Percentiles rank a stretch among this genome's conserved stretches.
Conservation (phyloP, 2,797 vertebrate genomes). For the Lateolabrax maculatus region DNA sequence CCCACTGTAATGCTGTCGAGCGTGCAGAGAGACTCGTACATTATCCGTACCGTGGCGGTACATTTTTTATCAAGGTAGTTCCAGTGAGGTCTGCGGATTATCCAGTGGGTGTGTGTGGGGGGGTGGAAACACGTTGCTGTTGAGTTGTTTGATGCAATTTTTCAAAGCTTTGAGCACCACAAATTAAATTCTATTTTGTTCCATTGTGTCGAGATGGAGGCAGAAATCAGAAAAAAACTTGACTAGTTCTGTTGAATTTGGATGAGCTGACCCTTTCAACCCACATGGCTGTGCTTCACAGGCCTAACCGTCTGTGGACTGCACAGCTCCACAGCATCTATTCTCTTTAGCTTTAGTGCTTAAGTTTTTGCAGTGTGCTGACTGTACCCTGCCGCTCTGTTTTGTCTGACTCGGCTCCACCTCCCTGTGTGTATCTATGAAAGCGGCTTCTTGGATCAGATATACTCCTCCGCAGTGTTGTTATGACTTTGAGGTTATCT, state of each 20-base stretch:
- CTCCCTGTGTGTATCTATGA: constrained; percentile 44
- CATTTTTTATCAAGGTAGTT: neutral
- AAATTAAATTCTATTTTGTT: neutral
- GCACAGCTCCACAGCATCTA: neutral
- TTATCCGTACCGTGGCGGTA: constrained; percentile 7
- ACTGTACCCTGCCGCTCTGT: neutral
- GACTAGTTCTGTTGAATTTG: neutral
- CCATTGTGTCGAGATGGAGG: neutral
- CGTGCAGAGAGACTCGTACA: neutral
- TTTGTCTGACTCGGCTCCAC: constrained; percentile 26
- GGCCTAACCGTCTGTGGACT: neutral
- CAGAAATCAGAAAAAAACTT: neutral
- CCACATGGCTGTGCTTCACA: neutral
- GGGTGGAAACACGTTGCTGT: neutral
- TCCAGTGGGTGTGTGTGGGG: neutral
- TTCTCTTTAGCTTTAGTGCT: neutral
- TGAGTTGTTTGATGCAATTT: neutral
- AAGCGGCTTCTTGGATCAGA: constrained; percentile 61
- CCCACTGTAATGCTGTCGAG: constrained; percentile 37
- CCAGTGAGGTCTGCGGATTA: neutral
- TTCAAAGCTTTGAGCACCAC: neutral
- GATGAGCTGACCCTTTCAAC: neutral
- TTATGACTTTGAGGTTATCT: constrained; percentile 77
- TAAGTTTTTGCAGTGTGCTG: neutral
- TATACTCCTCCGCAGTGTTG: constrained; percentile 56